Percentiles rank a stretch among this genome's conserved stretches.
Evolutionary conservation across 1,140 invertebrate genomes (phyloP).

Genomic region (Acromyrmex echinatior): DNA sequence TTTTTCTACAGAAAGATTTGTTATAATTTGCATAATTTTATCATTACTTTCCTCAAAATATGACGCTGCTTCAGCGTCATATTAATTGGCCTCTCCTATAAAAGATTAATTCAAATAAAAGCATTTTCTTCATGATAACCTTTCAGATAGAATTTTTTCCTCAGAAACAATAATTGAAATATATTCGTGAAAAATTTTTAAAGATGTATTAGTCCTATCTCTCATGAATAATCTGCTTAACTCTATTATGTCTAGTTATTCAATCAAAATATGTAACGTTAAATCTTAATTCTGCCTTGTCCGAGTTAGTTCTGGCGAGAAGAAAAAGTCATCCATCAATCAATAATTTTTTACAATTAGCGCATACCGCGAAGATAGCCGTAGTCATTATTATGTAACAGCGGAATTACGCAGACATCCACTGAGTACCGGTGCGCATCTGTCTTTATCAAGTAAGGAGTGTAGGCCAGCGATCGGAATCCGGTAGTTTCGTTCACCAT

Average conservation of each 20-base stretch:
- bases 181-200: background rate
- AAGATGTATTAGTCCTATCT: background rate
- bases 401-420: constrained; percentile 40
- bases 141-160: background rate
- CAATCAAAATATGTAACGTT: constrained; percentile 48
- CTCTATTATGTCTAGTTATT: constrained; percentile 41
- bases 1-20: no score
- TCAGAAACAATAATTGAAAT: background rate
- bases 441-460: constrained; percentile 69
- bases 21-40: no score
- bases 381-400: constrained; percentile 46
- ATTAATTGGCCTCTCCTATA: no score
- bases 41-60: no score
- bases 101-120: background rate
- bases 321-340: constrained; percentile 49
- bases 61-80: no score
- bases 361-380: constrained; percentile 47
- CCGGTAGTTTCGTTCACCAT: constrained; percentile 66
- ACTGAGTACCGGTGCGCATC: constrained; percentile 63
- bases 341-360: constrained; percentile 55
- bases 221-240: background rate
- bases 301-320: background rate
- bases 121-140: no score
- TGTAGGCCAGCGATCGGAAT: constrained; percentile 64
- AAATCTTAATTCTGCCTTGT: constrained; percentile 43